Conservation (phyloP, 2,797 vertebrate genomes). For the Morelia viridis region DNA sequence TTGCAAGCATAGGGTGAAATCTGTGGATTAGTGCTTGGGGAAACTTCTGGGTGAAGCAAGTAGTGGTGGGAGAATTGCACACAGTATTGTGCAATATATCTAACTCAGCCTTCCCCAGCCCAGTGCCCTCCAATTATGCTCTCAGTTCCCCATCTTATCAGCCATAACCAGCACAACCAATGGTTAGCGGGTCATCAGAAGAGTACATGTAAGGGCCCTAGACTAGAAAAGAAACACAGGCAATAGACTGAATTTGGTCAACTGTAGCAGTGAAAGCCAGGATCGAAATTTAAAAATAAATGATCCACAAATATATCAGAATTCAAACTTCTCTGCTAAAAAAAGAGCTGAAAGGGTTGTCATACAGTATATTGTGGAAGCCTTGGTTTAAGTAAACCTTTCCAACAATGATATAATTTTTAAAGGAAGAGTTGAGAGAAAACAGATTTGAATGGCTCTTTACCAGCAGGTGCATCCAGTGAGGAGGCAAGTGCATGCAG, state of each 20-base stretch:
- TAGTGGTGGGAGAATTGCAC: not conserved
- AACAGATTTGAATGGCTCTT: constrained; percentile 28
- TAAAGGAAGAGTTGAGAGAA: not conserved
- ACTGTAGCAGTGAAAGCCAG: not conserved
- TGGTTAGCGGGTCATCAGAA: not conserved
- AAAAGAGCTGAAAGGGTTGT: not conserved
- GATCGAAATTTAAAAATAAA: not conserved
- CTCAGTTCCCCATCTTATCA: not conserved
- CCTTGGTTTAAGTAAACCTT: not conserved
- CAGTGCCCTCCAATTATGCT: not conserved
- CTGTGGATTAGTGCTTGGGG: not conserved
- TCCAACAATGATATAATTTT: not conserved
- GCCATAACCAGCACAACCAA: not conserved
- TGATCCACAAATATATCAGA: not conserved
- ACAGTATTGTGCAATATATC: not conserved
- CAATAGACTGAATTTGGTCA: not conserved
- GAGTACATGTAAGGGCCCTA: not conserved
- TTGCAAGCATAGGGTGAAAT: not conserved
- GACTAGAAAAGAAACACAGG: not conserved
- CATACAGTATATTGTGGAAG: not conserved
- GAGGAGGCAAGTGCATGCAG: not conserved
- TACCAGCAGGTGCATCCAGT: constrained; percentile 40
- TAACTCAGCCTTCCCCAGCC: not conserved
- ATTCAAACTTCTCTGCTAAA: not conserved
- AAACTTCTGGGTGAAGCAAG: not conserved